These are phyloP conservation scores for Paguma larvata DNA, from an alignment of 2,797 vertebrate species.

Conservation along the genomic window DNA sequence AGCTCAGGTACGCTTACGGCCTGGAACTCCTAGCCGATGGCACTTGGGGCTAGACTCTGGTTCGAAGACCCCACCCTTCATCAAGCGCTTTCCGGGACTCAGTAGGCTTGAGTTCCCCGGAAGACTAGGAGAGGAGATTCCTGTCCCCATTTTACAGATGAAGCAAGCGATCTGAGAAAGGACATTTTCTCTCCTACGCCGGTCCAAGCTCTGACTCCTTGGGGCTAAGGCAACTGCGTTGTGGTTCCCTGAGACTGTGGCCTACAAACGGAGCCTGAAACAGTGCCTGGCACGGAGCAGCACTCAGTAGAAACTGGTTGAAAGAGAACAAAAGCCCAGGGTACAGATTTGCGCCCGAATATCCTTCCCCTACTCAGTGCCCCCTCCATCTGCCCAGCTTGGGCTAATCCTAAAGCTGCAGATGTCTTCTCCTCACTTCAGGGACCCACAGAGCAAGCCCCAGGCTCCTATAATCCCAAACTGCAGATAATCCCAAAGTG, in stretches of 20 bases:
- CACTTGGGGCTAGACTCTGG: neutral
- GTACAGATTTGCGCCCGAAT: neutral
- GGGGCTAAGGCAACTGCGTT: neutral
- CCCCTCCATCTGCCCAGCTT: neutral
- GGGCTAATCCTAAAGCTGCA: neutral
- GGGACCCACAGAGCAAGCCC: neutral
- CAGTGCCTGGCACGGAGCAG: conserved; percentile 8
- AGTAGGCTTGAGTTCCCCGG: neutral
- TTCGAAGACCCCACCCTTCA: conserved; percentile 32
- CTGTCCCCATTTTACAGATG: conserved; percentile 72
- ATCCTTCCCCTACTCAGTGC: neutral
- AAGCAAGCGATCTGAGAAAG: conserved; percentile 49
- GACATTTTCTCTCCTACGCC: neutral
- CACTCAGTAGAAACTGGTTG: neutral
- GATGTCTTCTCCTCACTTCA: neutral
- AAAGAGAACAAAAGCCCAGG: conserved; percentile 18
- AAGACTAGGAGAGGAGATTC: neutral
- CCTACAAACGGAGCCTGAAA: conserved; percentile 17
- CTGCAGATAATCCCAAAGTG: neutral
- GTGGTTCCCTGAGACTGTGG: neutral
- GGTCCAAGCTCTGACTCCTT: neutral
- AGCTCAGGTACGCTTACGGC: neutral
- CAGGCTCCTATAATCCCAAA: neutral
- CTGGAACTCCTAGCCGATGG: neutral
- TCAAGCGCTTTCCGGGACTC: neutral